Evolutionary conservation across 2,113 vertebrate species (phyloP).

Genomic region (Centropus unirufus): DNA sequence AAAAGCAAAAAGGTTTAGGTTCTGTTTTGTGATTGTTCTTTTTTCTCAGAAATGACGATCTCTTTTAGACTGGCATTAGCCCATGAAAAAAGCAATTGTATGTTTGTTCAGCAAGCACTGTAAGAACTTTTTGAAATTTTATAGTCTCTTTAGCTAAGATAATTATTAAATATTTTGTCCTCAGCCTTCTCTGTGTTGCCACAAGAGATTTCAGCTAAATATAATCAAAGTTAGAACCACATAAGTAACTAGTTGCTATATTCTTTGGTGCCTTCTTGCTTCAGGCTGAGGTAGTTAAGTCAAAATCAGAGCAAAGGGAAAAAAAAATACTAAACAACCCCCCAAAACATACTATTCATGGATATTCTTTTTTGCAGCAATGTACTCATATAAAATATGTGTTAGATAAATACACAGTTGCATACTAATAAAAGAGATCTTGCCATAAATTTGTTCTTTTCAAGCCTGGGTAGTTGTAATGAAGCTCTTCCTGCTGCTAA

Average conservation of each 20-base stretch:
- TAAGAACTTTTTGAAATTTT: constrained; percentile 20
- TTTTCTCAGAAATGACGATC: not conserved
- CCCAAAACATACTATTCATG: not conserved
- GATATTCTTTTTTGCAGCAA: not conserved
- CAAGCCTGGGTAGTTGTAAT: not conserved
- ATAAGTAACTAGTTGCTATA: not conserved
- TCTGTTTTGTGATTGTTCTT: not conserved
- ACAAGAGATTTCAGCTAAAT: not conserved
- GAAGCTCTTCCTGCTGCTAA: not conserved
- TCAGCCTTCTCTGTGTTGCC: not conserved
- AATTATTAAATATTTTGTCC: constrained; percentile 11
- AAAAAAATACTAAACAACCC: accelerated
- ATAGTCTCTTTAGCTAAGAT: not conserved
- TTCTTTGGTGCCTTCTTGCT: not conserved
- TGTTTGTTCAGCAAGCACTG: constrained; percentile 11
- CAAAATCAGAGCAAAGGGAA: not conserved
- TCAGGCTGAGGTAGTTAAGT: not conserved
- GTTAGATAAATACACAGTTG: not conserved
- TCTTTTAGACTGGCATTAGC: not conserved
- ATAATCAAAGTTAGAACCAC: not conserved
- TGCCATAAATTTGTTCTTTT: not conserved
- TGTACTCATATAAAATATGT: not conserved
- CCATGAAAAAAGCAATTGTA: not conserved
- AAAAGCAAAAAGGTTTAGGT: not conserved
- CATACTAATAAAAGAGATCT: not conserved